Evolutionary conservation across 2,113 vertebrate genomes (phyloP).

Genomic region (Colinus virginianus): DNA sequence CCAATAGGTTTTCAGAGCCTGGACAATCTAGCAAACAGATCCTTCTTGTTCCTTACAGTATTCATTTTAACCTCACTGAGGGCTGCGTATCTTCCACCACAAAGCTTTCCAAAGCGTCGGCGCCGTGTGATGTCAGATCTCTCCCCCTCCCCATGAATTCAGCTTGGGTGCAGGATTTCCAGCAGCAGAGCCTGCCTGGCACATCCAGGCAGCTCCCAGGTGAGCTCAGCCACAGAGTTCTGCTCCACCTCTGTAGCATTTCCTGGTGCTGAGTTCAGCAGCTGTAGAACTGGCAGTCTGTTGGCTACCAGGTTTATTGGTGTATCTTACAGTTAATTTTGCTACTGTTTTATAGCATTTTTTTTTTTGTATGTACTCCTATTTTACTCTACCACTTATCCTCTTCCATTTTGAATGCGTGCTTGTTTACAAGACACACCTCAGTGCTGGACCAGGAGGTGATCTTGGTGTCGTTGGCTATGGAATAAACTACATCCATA

Average conservation of each 20-base stretch:
- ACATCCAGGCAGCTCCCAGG: background rate
- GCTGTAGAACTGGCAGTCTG: background rate
- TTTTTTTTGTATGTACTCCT: background rate
- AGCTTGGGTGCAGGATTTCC: background rate
- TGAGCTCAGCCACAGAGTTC: background rate
- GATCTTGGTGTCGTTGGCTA: slow-evolving; percentile 1
- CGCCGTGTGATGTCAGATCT: background rate
- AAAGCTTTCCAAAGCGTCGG: background rate
- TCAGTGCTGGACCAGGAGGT: slow-evolving; percentile 20
- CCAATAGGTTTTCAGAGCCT: background rate
- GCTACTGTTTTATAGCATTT: background rate
- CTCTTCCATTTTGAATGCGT: slow-evolving; percentile 23
- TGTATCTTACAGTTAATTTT: background rate
- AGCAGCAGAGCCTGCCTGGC: background rate
- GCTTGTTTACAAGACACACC: slow-evolving; percentile 34
- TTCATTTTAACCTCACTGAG: background rate
- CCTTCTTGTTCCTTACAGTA: accelerated
- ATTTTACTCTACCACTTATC: slow-evolving; percentile 18
- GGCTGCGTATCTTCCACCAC: background rate
- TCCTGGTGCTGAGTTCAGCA: background rate
- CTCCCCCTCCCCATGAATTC: background rate
- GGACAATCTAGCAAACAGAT: background rate
- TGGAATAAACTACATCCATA: background rate
- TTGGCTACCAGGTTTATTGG: background rate
- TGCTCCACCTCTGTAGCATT: background rate